These are phyloP conservation scores for Mobula birostris DNA, from an alignment of 2,113 vertebrate species.

Conservation along the genomic window DNA sequence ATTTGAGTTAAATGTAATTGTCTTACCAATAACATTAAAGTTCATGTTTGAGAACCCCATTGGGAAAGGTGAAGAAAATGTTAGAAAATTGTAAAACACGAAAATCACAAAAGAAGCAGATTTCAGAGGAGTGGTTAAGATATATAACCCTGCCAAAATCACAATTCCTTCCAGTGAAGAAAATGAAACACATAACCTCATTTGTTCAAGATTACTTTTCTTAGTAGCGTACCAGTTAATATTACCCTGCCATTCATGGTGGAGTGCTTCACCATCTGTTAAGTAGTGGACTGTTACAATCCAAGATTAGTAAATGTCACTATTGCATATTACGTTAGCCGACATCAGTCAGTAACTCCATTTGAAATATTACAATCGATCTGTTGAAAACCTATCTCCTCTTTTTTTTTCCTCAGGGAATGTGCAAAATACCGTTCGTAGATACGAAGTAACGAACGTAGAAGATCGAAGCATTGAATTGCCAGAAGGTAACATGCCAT, in stretches of 20 bases:
- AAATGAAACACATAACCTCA: too few species aligned
- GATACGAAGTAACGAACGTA: accelerated
- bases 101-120: background rate
- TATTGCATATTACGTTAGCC: background rate
- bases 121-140: background rate
- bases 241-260: too few species aligned
- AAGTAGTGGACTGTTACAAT: background rate
- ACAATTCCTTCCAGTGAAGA: background rate
- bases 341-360: background rate
- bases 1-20: too few species aligned
- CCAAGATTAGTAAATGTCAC: background rate
- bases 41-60: background rate
- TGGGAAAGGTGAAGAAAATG: background rate
- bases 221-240: background rate
- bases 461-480: accelerated
- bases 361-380: background rate
- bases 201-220: background rate
- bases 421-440: background rate
- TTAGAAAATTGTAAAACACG: background rate
- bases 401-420: background rate
- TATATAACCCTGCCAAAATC: background rate
- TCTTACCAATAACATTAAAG: background rate
- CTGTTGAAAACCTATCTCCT: background rate
- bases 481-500: background rate
- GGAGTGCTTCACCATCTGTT: background rate